phyloP scores from a whole-genome alignment of 2,113 vertebrate species.

The Hippoglossus stenolepis region DNA sequence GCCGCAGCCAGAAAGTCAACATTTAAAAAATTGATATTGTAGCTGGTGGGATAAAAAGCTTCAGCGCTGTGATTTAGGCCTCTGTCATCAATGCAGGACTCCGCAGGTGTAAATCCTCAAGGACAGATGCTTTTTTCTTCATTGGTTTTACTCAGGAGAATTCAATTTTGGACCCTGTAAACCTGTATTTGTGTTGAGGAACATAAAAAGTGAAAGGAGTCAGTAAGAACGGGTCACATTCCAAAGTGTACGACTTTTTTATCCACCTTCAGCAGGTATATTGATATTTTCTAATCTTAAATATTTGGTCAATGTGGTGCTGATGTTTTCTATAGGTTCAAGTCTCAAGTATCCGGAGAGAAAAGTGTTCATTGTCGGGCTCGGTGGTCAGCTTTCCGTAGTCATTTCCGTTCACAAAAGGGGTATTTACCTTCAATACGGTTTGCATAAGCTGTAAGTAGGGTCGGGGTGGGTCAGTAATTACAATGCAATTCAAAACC shows the following conservation, averaged over 20 bases:
- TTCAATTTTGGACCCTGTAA: background rate
- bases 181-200: background rate
- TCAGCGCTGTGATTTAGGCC: background rate
- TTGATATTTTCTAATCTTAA: background rate
- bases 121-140: background rate
- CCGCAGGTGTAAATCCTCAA: background rate
- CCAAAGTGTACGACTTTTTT: background rate
- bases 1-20: background rate
- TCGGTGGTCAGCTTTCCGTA: slow-evolving; percentile 52
- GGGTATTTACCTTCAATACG: slow-evolving; percentile 66
- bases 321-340: slow-evolving; percentile 52
- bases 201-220: background rate
- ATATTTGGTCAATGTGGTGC: background rate
- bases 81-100: background rate
- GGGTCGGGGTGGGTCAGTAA: slow-evolving; percentile 61
- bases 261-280: background rate
- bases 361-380: slow-evolving; percentile 55
- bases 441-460: slow-evolving; percentile 56
- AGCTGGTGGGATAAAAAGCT: too few relatives aligned
- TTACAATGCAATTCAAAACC: slow-evolving; percentile 77
- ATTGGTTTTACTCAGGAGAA: too few relatives aligned
- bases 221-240: background rate
- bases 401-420: slow-evolving; percentile 65
- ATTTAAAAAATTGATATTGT: background rate
- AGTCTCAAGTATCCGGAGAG: slow-evolving; percentile 58